phyloP scores from a whole-genome alignment of 2,888 invertebrate species.

The Meteorus cinctellus region DNA sequence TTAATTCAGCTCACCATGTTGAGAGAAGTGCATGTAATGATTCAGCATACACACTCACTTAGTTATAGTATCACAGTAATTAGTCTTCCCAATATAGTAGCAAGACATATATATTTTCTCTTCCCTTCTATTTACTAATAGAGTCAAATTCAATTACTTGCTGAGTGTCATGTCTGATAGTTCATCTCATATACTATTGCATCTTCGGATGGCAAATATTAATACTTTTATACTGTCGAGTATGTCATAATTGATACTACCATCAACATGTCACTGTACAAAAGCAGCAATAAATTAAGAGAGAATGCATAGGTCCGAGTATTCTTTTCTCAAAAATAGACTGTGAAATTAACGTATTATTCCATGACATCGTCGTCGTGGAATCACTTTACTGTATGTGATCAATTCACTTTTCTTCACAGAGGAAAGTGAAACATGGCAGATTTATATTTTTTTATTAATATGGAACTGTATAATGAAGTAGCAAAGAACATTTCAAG shows the following conservation, averaged over 20 bases:
- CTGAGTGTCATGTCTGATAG: background rate
- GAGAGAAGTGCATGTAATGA: conserved; percentile 2
- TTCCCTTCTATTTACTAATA: conserved; percentile 24
- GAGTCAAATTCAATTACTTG: conserved; percentile 36
- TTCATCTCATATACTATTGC: background rate
- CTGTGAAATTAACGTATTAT: too few relatives aligned
- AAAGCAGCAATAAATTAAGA: too few relatives aligned
- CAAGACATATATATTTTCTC: background rate
- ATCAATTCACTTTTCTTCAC: too few relatives aligned
- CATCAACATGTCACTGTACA: background rate
- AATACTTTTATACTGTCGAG: background rate
- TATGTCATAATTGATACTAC: background rate
- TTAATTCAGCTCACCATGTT: background rate
- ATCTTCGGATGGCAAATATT: too few relatives aligned
- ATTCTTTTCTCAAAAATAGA: too few relatives aligned
- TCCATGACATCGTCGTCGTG: too few relatives aligned
- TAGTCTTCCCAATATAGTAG: conserved; percentile 28
- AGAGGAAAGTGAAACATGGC: too few relatives aligned
- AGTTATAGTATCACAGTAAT: conserved; percentile 17
- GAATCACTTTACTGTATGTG: too few relatives aligned
- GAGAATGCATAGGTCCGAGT: too few relatives aligned
- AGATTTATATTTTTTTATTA: background rate
- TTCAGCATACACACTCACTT: background rate
- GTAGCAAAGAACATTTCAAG: too few relatives aligned
- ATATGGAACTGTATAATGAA: background rate